These are phyloP conservation scores for Anableps anableps DNA, from an alignment of 2,797 vertebrate species.

Conservation along the genomic window DNA sequence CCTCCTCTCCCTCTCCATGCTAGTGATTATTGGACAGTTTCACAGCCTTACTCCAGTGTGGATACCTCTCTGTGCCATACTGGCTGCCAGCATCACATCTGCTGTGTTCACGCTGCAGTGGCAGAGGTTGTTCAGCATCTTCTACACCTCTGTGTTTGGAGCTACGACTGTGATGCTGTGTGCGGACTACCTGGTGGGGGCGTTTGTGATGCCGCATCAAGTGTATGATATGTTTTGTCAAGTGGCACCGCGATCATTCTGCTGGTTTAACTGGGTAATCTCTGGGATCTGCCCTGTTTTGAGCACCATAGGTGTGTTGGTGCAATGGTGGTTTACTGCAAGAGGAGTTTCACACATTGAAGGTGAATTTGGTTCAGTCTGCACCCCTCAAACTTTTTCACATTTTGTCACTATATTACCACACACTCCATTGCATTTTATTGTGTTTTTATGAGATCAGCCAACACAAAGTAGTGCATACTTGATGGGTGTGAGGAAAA, in stretches of 20 bases:
- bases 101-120: conserved; percentile 85
- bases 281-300: conserved; percentile 82
- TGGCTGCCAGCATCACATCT: conserved; percentile 78
- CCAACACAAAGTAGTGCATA: background rate
- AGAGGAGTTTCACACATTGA: conserved; percentile 79
- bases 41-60: conserved; percentile 81
- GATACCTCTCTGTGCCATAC: conserved; percentile 78
- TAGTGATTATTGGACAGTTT: conserved; percentile 82
- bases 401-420: background rate
- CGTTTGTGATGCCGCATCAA: conserved; percentile 76
- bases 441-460: background rate
- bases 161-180: conserved; percentile 80
- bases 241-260: conserved; percentile 74
- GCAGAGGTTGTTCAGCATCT: conserved; percentile 84
- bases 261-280: conserved; percentile 90
- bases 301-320: conserved; percentile 79
- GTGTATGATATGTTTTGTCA: conserved; percentile 78
- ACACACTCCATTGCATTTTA: background rate
- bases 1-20: conserved; percentile 77
- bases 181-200: conserved; percentile 85
- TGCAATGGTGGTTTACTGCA: conserved; percentile 88
- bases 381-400: background rate
- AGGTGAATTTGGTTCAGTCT: conserved; percentile 73
- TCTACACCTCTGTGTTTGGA: conserved; percentile 84
- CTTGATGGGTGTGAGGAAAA: too few species aligned